Evolutionary conservation across 2,797 vertebrate species (phyloP).

Genomic region (Pangasius macronema): DNA sequence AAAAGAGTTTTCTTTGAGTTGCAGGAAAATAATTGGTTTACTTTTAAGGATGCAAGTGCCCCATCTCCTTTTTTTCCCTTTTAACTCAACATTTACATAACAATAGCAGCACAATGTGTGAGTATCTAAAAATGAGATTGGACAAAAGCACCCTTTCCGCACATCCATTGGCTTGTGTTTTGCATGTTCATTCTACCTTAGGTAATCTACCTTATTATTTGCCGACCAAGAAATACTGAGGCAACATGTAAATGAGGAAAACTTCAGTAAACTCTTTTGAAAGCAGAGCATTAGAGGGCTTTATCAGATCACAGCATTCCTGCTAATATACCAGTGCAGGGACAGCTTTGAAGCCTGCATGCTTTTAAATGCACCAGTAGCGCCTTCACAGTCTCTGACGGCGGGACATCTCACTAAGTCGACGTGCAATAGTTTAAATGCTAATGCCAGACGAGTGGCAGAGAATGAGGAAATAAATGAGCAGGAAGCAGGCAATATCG

Average conservation of each 20-base stretch:
- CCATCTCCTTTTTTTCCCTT: neutral
- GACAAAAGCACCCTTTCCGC: slow-evolving; percentile 64
- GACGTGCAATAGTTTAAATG: slow-evolving; percentile 66
- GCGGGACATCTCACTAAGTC: slow-evolving; percentile 54
- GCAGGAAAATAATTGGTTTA: slow-evolving; percentile 48
- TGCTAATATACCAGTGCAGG: slow-evolving; percentile 50
- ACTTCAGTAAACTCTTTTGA: slow-evolving; percentile 68
- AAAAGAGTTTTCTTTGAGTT: slow-evolving; percentile 37
- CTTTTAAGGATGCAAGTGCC: slow-evolving; percentile 35
- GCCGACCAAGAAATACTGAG: slow-evolving; percentile 50
- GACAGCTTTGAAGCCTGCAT: slow-evolving; percentile 55
- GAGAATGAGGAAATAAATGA: slow-evolving; percentile 63
- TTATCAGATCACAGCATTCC: slow-evolving; percentile 70
- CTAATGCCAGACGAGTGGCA: slow-evolving; percentile 66
- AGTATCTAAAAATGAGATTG: slow-evolving; percentile 66
- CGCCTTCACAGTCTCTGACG: slow-evolving; percentile 58
- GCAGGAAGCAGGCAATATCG: slow-evolving; percentile 56
- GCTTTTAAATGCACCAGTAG: slow-evolving; percentile 42
- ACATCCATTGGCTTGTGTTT: slow-evolving; percentile 47
- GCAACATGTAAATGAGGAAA: slow-evolving; percentile 65
- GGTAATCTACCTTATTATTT: slow-evolving; percentile 56
- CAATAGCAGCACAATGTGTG: slow-evolving; percentile 55
- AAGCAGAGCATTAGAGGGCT: slow-evolving; percentile 69
- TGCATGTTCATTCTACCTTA: slow-evolving; percentile 41
- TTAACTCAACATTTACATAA: slow-evolving; percentile 49